Evolutionary conservation across 1,140 invertebrate species (phyloP).

Genomic region (Apis cerana): DNA sequence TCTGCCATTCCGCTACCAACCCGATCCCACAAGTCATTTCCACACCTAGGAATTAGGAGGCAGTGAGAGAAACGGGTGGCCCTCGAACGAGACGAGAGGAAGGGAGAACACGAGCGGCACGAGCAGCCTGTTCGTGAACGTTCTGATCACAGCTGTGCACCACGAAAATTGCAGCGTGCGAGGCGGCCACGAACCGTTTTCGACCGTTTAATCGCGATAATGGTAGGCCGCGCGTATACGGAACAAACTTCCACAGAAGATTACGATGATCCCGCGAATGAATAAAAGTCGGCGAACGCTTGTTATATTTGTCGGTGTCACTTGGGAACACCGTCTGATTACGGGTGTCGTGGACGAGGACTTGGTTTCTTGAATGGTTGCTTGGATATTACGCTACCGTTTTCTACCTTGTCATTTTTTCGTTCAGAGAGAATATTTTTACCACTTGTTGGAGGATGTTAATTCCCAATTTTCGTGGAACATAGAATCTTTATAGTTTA

Average conservation of each 20-base stretch:
- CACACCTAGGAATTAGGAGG: slow-evolving; percentile 65
- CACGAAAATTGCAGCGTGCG: slow-evolving; percentile 61
- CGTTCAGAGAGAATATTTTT: too few species aligned
- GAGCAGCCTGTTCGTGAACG: slow-evolving; percentile 58
- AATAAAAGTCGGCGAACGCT: slow-evolving; percentile 31
- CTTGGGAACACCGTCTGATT: slow-evolving; percentile 14
- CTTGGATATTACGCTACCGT: slow-evolving; percentile 15
- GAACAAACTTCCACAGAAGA: slow-evolving; percentile 47
- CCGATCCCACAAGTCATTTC: slow-evolving; percentile 67
- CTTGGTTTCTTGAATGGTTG: background rate
- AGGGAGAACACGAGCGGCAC: slow-evolving; percentile 42
- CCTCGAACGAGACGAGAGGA: slow-evolving; percentile 4
- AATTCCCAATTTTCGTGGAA: too few species aligned
- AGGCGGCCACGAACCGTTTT: slow-evolving; percentile 13
- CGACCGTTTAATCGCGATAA: slow-evolving; percentile 56
- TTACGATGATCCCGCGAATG: slow-evolving; percentile 13
- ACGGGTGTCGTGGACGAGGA: background rate
- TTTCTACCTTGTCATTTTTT: background rate
- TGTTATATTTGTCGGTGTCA: slow-evolving; percentile 6
- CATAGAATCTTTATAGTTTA: too few species aligned
- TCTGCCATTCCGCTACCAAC: slow-evolving; percentile 60
- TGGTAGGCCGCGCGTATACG: slow-evolving; percentile 32
- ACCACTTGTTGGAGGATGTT: too few species aligned
- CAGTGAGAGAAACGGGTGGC: slow-evolving; percentile 11
- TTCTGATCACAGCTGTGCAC: slow-evolving; percentile 59